Conservation (phyloP, 2,797 vertebrate genomes). For the Rhinophrynus dorsalis region DNA sequence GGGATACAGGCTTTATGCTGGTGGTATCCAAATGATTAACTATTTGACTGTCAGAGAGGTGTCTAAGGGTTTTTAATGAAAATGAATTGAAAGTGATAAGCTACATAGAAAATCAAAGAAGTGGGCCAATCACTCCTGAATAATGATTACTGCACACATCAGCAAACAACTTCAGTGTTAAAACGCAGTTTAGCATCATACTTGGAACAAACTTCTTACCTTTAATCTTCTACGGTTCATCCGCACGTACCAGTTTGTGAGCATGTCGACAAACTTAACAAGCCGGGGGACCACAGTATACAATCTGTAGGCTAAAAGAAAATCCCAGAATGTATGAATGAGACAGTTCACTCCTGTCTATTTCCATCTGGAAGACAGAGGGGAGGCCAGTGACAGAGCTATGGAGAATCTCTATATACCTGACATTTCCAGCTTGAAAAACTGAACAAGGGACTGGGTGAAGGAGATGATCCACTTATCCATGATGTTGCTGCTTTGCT, state of each 20-base stretch:
- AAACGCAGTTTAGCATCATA: no score
- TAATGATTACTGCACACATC: no score
- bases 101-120: no score
- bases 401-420: slow-evolving; percentile 63
- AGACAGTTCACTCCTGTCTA: not conserved
- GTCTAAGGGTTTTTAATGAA: no score
- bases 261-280: slow-evolving; percentile 94
- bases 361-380: not conserved
- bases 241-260: slow-evolving; percentile 98
- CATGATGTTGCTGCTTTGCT: slow-evolving; percentile 88
- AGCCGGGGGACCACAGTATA: slow-evolving; percentile 94
- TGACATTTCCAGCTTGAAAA: slow-evolving; percentile 92
- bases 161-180: no score
- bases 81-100: no score
- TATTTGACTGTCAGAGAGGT: no score
- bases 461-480: slow-evolving; percentile 97
- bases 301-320: slow-evolving; percentile 82
- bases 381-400: not conserved
- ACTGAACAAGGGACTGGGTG: slow-evolving; percentile 91
- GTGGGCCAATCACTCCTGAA: no score
- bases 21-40: no score
- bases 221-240: slow-evolving; percentile 94
- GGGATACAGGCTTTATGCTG: no score
- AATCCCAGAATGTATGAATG: not conserved
- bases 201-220: no score